These are phyloP conservation scores for Sebastes matsubarae DNA, from an alignment of 2,797 vertebrate species.

Conservation along the genomic window DNA sequence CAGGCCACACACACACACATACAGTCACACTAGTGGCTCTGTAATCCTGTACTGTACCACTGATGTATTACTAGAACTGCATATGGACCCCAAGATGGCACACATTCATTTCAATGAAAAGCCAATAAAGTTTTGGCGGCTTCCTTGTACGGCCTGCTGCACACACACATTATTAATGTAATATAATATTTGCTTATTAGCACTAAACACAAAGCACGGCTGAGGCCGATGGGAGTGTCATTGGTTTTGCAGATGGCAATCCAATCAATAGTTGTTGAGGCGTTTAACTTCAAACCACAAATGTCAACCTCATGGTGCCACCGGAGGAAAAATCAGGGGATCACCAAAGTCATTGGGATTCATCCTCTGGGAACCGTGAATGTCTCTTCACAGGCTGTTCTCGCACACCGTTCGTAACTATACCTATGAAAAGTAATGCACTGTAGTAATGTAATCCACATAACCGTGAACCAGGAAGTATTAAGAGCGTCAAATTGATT, in stretches of 20 bases:
- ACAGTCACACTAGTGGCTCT: not conserved
- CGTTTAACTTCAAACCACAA: not conserved
- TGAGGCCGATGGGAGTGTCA: not conserved
- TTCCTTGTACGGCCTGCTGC: not conserved
- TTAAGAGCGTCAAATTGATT: too few species aligned
- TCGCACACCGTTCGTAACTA: too few species aligned
- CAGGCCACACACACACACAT: not conserved
- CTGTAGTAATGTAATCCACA: too few species aligned
- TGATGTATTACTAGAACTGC: not conserved
- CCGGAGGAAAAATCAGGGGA: not conserved
- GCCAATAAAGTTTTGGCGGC: not conserved
- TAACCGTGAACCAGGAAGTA: accelerated
- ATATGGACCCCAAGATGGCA: not conserved
- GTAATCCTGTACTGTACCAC: not conserved
- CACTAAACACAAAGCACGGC: not conserved
- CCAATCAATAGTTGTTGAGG: not conserved
- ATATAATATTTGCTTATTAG: not conserved
- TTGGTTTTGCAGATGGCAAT: not conserved
- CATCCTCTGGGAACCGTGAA: not conserved
- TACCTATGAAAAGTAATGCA: too few species aligned
- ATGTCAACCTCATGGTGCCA: not conserved
- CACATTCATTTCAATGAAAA: not conserved
- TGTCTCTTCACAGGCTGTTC: too few species aligned
- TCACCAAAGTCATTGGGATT: not conserved
- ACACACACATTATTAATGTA: not conserved